Evolutionary conservation across 2,888 invertebrate species (phyloP), one percentile per base, ranked within the genome.

Genomic region (Hypercompe scribonia): DNA sequence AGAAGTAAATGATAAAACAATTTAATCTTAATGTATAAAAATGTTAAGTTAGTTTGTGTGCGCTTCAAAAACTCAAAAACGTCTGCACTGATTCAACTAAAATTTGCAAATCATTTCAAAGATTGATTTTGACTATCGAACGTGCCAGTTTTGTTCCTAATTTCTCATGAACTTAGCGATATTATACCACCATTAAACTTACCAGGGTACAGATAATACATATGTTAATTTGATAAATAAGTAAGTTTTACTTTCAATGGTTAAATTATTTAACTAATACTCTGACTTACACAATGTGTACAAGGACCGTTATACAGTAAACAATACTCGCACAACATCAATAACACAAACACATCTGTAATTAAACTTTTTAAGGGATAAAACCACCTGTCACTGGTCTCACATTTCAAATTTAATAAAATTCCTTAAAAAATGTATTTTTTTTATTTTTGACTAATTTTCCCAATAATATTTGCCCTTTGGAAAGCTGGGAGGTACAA

Each of bases 321-420:
- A 28, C 11, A 58, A 10, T 54, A 68, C 34, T 65, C 66, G 71
- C 71, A 66, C 58, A 71, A 70, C 65, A 13, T 58, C 18, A 61
- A 67, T 54, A 36, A 36, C 67, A 67, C 61, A 39, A 34, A 58
- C n/a, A 58, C 68, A 69, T 13, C 28, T 67, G 34, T 71, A 61
- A 69, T 42, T 3, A 69, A 42, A 65, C 24, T 65, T 73, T 73
- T 65, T 13, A 69, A 61, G 42, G 11, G 42, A 69, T 72, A 54
- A 28, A 21, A 65, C 28, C 11, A 33, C 39, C 46, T 68, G 50
- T 79, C 71, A 67, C 72, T 77, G 65, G 64, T 74, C 77, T 73
- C 73, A 79, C 61, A 71, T 79, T 84, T 80, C 73, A 70, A 78
- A 74, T 74, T 83, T 81, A 84, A 84, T 84, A 83, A 84, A 84